A percentile compares a stretch with the other conserved stretches of the same genome.
phyloP scores from a whole-genome alignment of 2,888 invertebrate species.

The Linyphia triangularis region DNA sequence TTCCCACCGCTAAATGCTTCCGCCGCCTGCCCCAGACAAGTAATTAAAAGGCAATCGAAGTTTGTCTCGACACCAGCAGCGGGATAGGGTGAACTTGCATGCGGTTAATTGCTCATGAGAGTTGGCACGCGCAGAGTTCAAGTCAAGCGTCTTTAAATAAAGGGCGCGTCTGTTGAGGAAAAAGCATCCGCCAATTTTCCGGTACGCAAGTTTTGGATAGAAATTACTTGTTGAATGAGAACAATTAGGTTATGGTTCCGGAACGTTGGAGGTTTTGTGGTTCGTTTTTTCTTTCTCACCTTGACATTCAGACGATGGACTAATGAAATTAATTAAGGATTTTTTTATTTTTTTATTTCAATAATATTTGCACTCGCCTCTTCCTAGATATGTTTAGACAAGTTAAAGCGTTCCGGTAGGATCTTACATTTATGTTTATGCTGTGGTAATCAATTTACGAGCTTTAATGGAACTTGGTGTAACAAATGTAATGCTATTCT shows the following conservation, averaged over 20 bases:
- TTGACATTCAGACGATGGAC: background rate
- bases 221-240: background rate
- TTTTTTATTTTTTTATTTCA: too few relatives aligned
- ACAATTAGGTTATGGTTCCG: background rate
- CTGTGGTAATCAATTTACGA: too few relatives aligned
- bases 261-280: background rate
- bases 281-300: background rate
- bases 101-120: constrained; percentile 23
- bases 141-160: constrained; percentile 4
- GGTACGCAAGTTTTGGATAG: too few relatives aligned
- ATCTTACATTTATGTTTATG: too few relatives aligned
- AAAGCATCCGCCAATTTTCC: too few relatives aligned
- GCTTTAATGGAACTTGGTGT: too few relatives aligned
- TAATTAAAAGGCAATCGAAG: background rate
- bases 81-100: constrained; percentile 32
- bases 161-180: too few relatives aligned
- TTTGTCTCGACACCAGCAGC: background rate
- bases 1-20: background rate
- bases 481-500: too few relatives aligned
- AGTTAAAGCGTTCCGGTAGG: too few relatives aligned
- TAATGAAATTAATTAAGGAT: background rate
- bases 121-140: constrained; percentile 27
- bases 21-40: background rate
- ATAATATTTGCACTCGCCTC: too few relatives aligned
- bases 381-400: too few relatives aligned